phyloP scores from a whole-genome alignment of 2,797 vertebrate genomes.

The Eutrigla gurnardus region DNA sequence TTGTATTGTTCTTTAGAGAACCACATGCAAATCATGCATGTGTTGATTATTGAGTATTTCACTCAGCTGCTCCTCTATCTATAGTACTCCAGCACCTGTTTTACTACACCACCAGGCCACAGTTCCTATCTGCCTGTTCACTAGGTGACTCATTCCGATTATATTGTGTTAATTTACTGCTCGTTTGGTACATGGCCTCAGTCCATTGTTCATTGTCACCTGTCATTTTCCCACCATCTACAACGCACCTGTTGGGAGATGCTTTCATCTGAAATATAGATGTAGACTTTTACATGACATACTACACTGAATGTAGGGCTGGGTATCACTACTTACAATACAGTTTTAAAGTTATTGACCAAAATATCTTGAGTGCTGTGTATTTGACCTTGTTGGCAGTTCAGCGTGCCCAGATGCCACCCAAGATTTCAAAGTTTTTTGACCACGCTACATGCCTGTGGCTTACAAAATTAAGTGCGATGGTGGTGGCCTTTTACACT shows the following conservation, averaged over 20 bases:
- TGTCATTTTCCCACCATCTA: neutral
- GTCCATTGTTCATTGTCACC: neutral
- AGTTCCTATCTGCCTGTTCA: constrained; percentile 2
- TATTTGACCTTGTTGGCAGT: neutral
- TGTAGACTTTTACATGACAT: neutral
- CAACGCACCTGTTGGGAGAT: neutral
- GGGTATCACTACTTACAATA: neutral
- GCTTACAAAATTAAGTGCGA: neutral
- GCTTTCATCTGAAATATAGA: constrained; percentile 11
- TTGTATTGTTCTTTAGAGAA: constrained; percentile 2
- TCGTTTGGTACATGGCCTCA: neutral
- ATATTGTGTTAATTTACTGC: neutral
- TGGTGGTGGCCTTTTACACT: neutral
- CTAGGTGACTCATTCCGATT: neutral
- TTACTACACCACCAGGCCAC: neutral
- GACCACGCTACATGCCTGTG: neutral
- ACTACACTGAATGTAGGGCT: neutral
- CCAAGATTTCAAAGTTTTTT: neutral
- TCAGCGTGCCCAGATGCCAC: neutral
- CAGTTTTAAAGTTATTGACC: neutral
- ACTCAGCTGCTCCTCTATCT: neutral
- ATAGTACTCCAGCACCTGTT: neutral
- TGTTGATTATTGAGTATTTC: constrained; percentile 5
- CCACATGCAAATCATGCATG: neutral
- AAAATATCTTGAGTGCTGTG: neutral